phyloP scores from a whole-genome alignment of 2,888 invertebrate genomes.

The Drosophila hamatofila region DNA sequence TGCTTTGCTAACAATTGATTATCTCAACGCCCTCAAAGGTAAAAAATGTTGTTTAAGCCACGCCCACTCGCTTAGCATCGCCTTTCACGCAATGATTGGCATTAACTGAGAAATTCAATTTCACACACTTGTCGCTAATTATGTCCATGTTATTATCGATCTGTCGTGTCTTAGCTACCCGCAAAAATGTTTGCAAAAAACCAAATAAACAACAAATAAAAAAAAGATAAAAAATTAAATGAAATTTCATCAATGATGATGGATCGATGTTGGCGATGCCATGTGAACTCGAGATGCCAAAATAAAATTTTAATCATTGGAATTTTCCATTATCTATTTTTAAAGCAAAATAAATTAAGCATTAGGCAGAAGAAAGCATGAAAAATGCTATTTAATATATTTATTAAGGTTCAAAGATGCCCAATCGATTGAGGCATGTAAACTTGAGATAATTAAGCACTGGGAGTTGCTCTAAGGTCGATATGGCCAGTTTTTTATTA shows the following conservation, averaged over 20 bases:
- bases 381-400: conserved; percentile 17
- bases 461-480: not conserved
- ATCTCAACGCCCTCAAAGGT: conserved; percentile 23
- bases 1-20: conserved; percentile 40
- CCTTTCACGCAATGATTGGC: conserved; percentile 50
- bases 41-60: conserved; percentile 4
- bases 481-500: not conserved
- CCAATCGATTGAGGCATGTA: conserved; percentile 33
- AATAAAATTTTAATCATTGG: conserved; percentile 6
- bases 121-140: conserved; percentile 77
- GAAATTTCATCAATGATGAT: conserved; percentile 50
- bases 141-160: conserved; percentile 61
- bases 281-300: conserved; percentile 9
- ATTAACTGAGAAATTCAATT: conserved; percentile 59
- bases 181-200: conserved; percentile 49
- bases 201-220: conserved; percentile 8
- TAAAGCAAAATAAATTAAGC: conserved; percentile 10
- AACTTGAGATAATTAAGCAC: conserved; percentile 25
- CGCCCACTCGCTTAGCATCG: conserved; percentile 18
- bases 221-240: conserved; percentile 19
- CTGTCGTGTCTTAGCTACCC: conserved; percentile 15
- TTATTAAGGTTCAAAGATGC: conserved; percentile 14
- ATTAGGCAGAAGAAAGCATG: conserved; percentile 41
- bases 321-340: conserved; percentile 25
- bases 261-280: conserved; percentile 39